Conservation (phyloP, 2,113 vertebrate species). For the Pycnonotus jocosus region DNA sequence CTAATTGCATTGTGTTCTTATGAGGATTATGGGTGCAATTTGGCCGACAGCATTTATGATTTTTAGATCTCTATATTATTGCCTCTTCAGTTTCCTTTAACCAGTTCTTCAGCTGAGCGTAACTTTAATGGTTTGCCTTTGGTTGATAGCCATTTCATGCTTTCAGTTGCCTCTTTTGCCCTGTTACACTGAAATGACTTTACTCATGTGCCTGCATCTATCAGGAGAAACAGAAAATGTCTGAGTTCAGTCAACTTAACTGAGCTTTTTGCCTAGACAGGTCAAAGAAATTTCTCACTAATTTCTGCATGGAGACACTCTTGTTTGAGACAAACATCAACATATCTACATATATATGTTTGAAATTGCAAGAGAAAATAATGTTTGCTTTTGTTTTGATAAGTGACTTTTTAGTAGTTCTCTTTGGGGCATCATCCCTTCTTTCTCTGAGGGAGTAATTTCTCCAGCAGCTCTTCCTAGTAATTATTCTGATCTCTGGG, state of each 20-base stretch:
- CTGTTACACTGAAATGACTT: neutral
- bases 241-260: neutral
- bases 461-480: neutral
- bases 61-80: neutral
- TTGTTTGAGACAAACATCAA: neutral
- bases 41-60: neutral
- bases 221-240: neutral
- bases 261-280: neutral
- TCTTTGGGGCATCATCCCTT: neutral
- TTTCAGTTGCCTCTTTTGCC: neutral
- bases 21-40: neutral
- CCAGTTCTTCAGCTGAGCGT: neutral
- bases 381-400: neutral
- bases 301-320: neutral
- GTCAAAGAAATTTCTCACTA: neutral
- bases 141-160: neutral
- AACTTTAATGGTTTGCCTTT: neutral
- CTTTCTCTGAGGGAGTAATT: neutral
- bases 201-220: neutral
- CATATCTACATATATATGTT: neutral
- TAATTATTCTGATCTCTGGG: neutral
- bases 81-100: neutral
- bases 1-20: neutral
- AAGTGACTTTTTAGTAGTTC: neutral
- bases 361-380: neutral